Evolutionary conservation across 2,113 vertebrate genomes (phyloP).

Genomic region (Rynchops niger): DNA sequence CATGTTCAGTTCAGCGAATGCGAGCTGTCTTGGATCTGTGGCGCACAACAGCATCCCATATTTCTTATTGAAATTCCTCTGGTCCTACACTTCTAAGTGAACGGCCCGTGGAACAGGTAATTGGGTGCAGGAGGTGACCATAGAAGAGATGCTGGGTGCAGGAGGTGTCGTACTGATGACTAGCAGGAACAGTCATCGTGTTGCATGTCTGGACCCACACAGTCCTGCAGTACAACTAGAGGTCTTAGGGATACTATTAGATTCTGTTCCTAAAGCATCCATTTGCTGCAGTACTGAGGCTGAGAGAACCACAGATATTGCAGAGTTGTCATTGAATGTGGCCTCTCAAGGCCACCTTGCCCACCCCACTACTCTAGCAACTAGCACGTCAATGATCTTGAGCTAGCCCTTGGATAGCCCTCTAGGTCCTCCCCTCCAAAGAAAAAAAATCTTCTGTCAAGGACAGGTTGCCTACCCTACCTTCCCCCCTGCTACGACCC

Average conservation of each 20-base stretch:
- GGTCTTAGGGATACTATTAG: neutral
- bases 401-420: neutral
- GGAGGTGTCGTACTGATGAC: neutral
- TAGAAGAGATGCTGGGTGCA: neutral
- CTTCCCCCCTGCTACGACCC: neutral
- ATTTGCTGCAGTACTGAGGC: neutral
- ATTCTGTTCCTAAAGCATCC: neutral
- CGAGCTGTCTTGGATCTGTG: neutral
- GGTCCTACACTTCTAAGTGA: neutral
- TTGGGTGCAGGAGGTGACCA: neutral
- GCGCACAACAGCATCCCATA: neutral
- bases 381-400: neutral
- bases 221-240: neutral
- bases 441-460: neutral
- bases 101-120: neutral
- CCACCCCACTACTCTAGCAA: neutral
- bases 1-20: accelerated
- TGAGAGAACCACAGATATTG: neutral
- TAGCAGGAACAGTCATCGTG: neutral
- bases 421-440: neutral
- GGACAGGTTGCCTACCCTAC: accelerated
- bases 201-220: neutral
- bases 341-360: neutral
- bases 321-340: accelerated
- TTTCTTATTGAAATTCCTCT: neutral